Conservation (phyloP, 1,140 invertebrate genomes). For the Cephus cinctus region DNA sequence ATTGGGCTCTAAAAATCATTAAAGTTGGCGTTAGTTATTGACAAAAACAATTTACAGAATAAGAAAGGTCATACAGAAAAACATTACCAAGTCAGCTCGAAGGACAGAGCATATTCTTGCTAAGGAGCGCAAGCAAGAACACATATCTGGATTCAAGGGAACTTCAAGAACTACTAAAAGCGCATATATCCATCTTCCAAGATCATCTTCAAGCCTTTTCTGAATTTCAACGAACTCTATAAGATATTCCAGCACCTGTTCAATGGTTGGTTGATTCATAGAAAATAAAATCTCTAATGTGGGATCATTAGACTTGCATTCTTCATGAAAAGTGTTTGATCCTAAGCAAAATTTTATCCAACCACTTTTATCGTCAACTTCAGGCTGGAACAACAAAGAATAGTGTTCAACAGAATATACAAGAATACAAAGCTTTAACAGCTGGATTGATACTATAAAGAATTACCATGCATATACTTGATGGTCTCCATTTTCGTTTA, state of each 20-base stretch:
- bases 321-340: slow-evolving; percentile 1
- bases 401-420: slow-evolving; percentile 4
- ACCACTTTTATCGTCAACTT: slow-evolving; percentile 30
- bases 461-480: slow-evolving; percentile 31
- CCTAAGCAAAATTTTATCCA: slow-evolving; percentile 43
- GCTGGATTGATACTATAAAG: slow-evolving; percentile 3
- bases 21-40: too few relatives aligned
- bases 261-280: slow-evolving; percentile 55
- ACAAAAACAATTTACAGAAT: too few relatives aligned
- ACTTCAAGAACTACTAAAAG: slow-evolving; percentile 60
- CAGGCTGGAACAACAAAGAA: slow-evolving; percentile 45
- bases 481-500: slow-evolving; percentile 22
- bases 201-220: slow-evolving; percentile 26
- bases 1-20: too few relatives aligned
- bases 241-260: slow-evolving; percentile 58
- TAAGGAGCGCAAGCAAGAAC: slow-evolving; percentile 56
- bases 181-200: slow-evolving; percentile 63
- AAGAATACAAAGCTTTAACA: slow-evolving; percentile 16
- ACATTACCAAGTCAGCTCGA: slow-evolving; percentile 55
- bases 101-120: slow-evolving; percentile 57
- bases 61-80: too few relatives aligned
- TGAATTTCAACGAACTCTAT: slow-evolving; percentile 53
- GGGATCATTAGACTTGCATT: slow-evolving; percentile 32
- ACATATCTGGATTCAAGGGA: slow-evolving; percentile 62
- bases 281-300: slow-evolving; percentile 52